A percentile compares a stretch with the other conserved stretches of the same genome.
Evolutionary conservation across 1,140 invertebrate species (phyloP).

Genomic region (Teleopsis dalmanni): DNA sequence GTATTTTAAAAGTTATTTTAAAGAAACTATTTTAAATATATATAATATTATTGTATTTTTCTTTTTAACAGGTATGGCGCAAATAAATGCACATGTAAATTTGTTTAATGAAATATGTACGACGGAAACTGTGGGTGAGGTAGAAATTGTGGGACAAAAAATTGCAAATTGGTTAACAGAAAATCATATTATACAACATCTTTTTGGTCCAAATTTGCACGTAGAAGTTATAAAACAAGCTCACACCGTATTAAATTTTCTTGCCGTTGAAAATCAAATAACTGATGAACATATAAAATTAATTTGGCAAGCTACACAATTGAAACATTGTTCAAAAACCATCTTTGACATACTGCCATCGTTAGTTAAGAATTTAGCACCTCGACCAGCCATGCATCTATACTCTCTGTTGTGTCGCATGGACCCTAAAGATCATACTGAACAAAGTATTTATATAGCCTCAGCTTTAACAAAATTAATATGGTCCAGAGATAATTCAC

Average conservation of each 20-base stretch:
- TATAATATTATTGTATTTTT: background rate
- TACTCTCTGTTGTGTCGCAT: constrained; percentile 75
- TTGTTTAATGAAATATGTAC: constrained; percentile 84
- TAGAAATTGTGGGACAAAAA: constrained; percentile 73
- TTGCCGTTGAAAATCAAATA: constrained; percentile 84
- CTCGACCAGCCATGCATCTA: constrained; percentile 78
- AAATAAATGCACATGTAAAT: constrained; percentile 89
- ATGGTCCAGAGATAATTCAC: constrained; percentile 68
- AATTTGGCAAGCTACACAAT: constrained; percentile 87
- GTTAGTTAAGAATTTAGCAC: constrained; percentile 81
- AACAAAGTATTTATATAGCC: constrained; percentile 83
- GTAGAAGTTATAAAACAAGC: constrained; percentile 92
- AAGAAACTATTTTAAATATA: background rate
- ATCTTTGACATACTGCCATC: constrained; percentile 85
- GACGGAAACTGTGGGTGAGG: constrained; percentile 74
- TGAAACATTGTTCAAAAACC: constrained; percentile 89
- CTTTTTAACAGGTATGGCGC: constrained; percentile 61
- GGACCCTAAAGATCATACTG: constrained; percentile 84
- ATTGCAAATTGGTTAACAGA: constrained; percentile 82
- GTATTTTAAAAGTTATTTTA: constrained; percentile 21
- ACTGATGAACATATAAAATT: constrained; percentile 86
- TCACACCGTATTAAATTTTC: constrained; percentile 84
- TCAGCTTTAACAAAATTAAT: constrained; percentile 83
- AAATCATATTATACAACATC: constrained; percentile 87
- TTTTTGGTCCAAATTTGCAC: constrained; percentile 93